phyloP scores from a whole-genome alignment of 2,888 invertebrate species.

The Spodoptera exigua region DNA sequence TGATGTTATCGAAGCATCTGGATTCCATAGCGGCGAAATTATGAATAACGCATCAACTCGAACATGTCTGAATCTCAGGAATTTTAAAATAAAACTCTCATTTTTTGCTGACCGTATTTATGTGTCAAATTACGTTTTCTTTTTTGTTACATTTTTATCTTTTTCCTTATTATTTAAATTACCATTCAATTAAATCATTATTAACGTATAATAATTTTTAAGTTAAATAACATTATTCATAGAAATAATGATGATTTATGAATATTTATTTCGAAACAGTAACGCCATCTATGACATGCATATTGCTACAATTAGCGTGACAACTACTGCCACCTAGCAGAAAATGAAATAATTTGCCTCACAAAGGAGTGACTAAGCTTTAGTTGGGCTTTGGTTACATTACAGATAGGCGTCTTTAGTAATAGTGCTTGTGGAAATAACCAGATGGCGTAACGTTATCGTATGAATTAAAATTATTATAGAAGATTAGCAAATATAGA shows the following conservation, averaged over 20 bases:
- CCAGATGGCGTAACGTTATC: constrained; percentile 9
- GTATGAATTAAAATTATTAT: too few relatives aligned
- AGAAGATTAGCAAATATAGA: too few relatives aligned
- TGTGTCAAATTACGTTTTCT: background rate
- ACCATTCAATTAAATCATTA: too few relatives aligned
- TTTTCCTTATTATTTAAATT: too few relatives aligned
- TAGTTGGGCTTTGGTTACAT: background rate
- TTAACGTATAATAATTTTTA: too few relatives aligned
- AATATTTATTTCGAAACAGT: too few relatives aligned
- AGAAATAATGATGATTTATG: too few relatives aligned
- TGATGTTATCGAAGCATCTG: constrained; percentile 77
- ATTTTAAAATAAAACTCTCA: constrained; percentile 60
- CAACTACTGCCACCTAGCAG: constrained; percentile 17
- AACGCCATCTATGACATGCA: constrained; percentile 21
- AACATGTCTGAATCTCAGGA: constrained; percentile 69
- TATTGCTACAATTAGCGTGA: too few relatives aligned
- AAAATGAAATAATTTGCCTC: too few relatives aligned
- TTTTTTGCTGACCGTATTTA: constrained; percentile 13
- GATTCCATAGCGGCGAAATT: constrained; percentile 66
- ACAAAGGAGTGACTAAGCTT: too few relatives aligned
- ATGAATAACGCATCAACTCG: constrained; percentile 66
- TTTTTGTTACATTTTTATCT: too few relatives aligned
- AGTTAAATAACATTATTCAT: too few relatives aligned
- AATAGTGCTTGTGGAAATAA: background rate
- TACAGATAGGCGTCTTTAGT: constrained; percentile 16